phyloP scores from a whole-genome alignment of 2,888 invertebrate species.

The Cephus rjabovi region DNA sequence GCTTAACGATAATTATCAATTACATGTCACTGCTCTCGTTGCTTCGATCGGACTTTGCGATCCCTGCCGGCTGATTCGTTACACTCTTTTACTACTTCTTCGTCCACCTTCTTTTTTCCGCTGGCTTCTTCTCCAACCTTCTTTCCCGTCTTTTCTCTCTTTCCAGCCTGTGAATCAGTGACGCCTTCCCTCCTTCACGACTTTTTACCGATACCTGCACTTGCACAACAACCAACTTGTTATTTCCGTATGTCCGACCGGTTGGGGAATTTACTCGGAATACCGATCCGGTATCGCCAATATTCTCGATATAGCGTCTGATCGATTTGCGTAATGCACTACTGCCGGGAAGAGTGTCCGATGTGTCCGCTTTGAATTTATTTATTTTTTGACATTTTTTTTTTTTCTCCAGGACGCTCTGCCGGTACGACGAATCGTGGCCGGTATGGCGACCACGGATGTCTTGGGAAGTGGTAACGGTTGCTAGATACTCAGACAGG shows the following conservation, averaged over 20 bases:
- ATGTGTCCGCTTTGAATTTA: neutral
- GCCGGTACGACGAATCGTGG: neutral
- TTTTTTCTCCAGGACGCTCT: too few relatives aligned
- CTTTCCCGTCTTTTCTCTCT: neutral
- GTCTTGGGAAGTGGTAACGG: neutral
- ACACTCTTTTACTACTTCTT: neutral
- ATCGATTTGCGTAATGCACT: neutral
- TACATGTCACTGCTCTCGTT: slow-evolving; percentile 26
- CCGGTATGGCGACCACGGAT: neutral
- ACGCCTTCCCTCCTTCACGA: neutral
- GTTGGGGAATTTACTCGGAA: neutral
- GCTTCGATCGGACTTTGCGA: neutral
- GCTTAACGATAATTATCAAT: slow-evolving; percentile 43
- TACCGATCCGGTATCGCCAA: neutral
- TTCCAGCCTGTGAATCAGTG: neutral
- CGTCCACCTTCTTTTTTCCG: neutral
- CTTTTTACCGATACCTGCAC: slow-evolving; percentile 4
- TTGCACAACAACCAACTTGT: slow-evolving; percentile 43
- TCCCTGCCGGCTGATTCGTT: neutral
- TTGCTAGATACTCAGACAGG: neutral
- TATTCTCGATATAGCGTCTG: neutral
- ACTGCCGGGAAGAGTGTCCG: neutral
- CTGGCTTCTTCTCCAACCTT: neutral
- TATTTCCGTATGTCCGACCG: slow-evolving; percentile 35
- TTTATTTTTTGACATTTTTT: neutral